Evolutionary conservation across 2,888 invertebrate genomes (phyloP), one percentile per base, ranked within the genome.

Genomic region (Lasiommata megera): DNA sequence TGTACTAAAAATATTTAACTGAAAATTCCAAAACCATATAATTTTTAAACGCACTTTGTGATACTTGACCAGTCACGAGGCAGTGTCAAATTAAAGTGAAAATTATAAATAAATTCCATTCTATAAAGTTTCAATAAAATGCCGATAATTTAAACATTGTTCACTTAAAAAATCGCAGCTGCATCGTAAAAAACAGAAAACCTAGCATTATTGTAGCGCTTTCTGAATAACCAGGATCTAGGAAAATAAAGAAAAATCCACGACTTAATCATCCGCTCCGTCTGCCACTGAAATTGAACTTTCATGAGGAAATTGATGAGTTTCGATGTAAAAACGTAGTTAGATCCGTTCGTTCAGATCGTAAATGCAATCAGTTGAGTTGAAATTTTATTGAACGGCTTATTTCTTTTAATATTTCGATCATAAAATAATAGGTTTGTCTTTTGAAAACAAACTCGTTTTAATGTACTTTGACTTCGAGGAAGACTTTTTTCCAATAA

Each of bases 201-300:
- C 36, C 28, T 12, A 28, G 37, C 36, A 38, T 37, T 16, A 51
- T 40, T 51, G 51, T 28, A 51, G 38, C 38, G 23, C 59, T 52
- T 41, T 55, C 58, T 37, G 55, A 54, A 52, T 62, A 48, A 60
- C 54, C 59, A 48, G 54, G 46, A 55, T 58, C 53, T 56, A 58
- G 63, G 52, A 63, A 65, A 65, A 63, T 62, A 63, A 65, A 65
- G 60, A 43, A 66, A 44, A 63, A 61, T 55, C 58, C 59, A 23
- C 63, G 64, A 60, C 61, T 62, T 67, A 66, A 67, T 66, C 69
- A 67, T 65, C 56, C 65, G 68, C 67, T 66, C 62, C 69, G 62
- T 54, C 64, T 66, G 66, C 58, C 60, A 59, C 66, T 64, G 56
- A 65, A 66, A 69, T 67, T 68, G 68, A 64, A 67, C 67, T 62